These are phyloP conservation scores for Araneus ventricosus DNA, from an alignment of 1,140 invertebrate genomes.

Conservation along the genomic window DNA sequence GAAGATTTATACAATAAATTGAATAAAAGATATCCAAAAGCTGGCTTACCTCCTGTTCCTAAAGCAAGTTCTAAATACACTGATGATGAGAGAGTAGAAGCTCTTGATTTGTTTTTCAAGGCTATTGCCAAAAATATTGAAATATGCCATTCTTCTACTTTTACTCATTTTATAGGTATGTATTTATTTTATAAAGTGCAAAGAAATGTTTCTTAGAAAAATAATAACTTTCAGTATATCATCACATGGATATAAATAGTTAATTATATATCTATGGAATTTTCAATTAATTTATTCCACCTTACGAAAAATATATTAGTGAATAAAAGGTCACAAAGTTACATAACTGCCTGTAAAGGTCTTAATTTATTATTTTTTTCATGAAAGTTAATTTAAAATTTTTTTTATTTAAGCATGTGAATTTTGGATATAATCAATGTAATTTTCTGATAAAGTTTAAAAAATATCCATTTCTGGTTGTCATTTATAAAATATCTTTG, in stretches of 20 bases:
- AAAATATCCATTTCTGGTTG: no score
- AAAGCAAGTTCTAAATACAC: conserved; percentile 52
- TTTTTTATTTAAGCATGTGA: no score
- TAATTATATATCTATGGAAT: no score
- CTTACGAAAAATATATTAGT: no score
- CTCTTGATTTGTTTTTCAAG: conserved; percentile 63
- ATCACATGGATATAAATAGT: not conserved
- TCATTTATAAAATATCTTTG: no score
- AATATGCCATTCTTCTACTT: conserved; percentile 57
- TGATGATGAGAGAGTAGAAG: conserved; percentile 46
- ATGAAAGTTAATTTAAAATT: no score
- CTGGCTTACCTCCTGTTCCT: conserved; percentile 60
- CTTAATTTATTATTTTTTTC: no score
- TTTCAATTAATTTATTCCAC: no score
- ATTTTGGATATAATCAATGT: no score
- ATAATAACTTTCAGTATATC: not conserved
- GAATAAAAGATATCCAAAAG: conserved; percentile 64
- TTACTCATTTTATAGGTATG: conserved; percentile 70
- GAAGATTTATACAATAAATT: conserved; percentile 66
- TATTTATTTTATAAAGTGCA: not conserved
- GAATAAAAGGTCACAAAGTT: no score
- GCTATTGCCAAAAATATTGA: conserved; percentile 58
- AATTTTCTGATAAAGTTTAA: no score
- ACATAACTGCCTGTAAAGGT: no score
- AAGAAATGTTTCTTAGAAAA: not conserved